Evolutionary conservation across 2,888 invertebrate species (phyloP), one percentile per base, ranked within the genome.

Genomic region (Tuberolachnus salignus): DNA sequence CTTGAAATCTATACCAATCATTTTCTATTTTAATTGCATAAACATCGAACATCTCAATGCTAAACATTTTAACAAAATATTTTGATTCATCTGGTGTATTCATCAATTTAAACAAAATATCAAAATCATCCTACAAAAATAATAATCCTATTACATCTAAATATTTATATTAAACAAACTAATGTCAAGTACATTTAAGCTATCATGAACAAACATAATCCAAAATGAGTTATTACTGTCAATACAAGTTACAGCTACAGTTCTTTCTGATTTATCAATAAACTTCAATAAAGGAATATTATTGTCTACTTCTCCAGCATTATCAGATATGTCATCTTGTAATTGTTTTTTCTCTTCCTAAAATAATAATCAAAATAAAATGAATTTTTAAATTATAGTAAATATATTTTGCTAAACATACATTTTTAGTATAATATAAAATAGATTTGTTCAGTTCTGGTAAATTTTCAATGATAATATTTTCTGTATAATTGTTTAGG

Each of bases 1-100:
- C 78, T 78, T 78, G 69, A 61, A 34, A 78, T n/a, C 78, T 78
- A 59, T 78, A 49, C 78, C 78, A 78, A 9, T 23, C 34, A 9
- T 42, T 19, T 23, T 69, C 49, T 16, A 67, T 34, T 69, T 69
- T 2, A 59, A 78, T 59, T 23, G 78, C 67, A 59, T 78, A 78
- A 1, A 78, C 11, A 57, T 78, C 75, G 19, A 19, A 49, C n/a
- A 51, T 1, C 11, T 78, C 75, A 49, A 78, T 34, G 4, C 1
- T n/a, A 49, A 21, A 78, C 59, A 78, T 78, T 78, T 78, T 69
- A 59, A 21, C n/a, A 69, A 69, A 78, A 69, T 67, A 9, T 78
- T 42, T 23, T 14, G 49, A 42, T 49, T 78, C 78, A 42, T 42
- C 61, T 8, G 78, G 69, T 51, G 21, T 42, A n/a, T 78, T 78